Base-by-base conservation (phyloP, 2,113 vertebrate genomes). In the Corydoras sp. region DNA sequence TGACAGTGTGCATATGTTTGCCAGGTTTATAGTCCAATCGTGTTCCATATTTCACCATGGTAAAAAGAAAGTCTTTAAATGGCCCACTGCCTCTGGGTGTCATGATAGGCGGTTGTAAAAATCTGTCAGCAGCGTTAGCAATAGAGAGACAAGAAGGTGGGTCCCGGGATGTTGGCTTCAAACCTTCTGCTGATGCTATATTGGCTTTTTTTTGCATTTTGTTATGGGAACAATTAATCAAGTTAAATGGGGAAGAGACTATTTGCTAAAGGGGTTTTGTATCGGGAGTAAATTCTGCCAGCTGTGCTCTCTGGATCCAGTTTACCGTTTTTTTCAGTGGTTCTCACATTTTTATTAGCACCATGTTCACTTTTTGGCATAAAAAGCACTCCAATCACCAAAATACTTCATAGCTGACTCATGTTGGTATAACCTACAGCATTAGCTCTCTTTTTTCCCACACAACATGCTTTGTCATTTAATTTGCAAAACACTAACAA, bases 1-100 rank as follows among this genome's bases (percentile, higher is more conserved):
- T 91, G 92, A 92, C 90, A 92, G 88, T 89, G 86, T 91, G 88
- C 91, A 91, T 92, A 94, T 92, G 91, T 90, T 92, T 92, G 90
- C 69, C 88, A 84, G 51, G 83, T 92, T 92, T 92, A 92, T 89
- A 83, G 89, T 85, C 89, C 90, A 92, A 89, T 91, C 90, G 89
- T 83, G 89, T 91, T 90, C 84, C 85, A 81, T 89, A 89, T 92
- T 91, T 91, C 91, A 89, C 86, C 82, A 72, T 86, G 87, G 86
- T 91, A 91, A 92, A 80, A 62, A 91, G 83, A 81, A 83, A 84
- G 81, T 79, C 82, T 85, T 79, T 88, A 88, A 88, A 88, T 79
- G 81, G 88, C 86, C 87, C 89, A 81, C 65, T 82, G 83, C 86
- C 89, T 85, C 86, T 78, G 81, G 31, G 81, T 75, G 75, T 77